Base-by-base conservation (phyloP, 2,797 vertebrate genomes). In the Ispidina lecontei region DNA sequence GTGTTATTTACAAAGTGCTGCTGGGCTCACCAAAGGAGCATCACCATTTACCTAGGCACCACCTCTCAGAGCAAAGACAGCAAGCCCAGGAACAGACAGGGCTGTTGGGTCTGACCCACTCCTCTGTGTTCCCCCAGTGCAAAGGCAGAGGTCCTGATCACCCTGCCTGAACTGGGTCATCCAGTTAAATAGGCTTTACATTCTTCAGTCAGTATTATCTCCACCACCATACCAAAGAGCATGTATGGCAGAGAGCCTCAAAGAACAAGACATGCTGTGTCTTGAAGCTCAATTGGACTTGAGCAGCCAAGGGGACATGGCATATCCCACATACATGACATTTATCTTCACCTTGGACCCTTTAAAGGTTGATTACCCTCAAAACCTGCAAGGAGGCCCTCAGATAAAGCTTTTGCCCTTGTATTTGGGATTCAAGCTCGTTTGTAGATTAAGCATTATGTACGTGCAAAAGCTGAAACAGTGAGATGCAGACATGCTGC, bases 11-110 rank as follows among this genome's bases (percentile, higher is more conserved):
- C 39, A 33, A 22, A 37, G 19, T 16, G 7, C 46, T 75, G 22
- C 35, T 55, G 22, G 14, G 39, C 10, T 72, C 13, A 9, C 26
- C 9, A 43, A 25, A 20, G 22, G 63, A 63, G 17, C 12, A 52
- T 5, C 7, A 9, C 9, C 33, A 17, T 31, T 44, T 56, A 7
- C 14, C 41, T 54, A 29, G 12, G 17, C 17, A 60, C 63, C 35
- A 3, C 17, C 8, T 41, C 25, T 47, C 17, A 56, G 19, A 73
- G 35, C 6, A 19, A 8, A 43, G 29, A 56, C 7, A 0, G 1
- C 14, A 39, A 87, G 11, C 14, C 35, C 51, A 13, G 17, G 20
- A 31, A 5, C 3, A 65, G 15, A 23, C 39, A 52, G 39, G 7
- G 13, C 44, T 35, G 23, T 23, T 23, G 13, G 5, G 20, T 31